Evolutionary conservation across 2,888 invertebrate species (phyloP).

Genomic region (Lasioglossum pauxillum): DNA sequence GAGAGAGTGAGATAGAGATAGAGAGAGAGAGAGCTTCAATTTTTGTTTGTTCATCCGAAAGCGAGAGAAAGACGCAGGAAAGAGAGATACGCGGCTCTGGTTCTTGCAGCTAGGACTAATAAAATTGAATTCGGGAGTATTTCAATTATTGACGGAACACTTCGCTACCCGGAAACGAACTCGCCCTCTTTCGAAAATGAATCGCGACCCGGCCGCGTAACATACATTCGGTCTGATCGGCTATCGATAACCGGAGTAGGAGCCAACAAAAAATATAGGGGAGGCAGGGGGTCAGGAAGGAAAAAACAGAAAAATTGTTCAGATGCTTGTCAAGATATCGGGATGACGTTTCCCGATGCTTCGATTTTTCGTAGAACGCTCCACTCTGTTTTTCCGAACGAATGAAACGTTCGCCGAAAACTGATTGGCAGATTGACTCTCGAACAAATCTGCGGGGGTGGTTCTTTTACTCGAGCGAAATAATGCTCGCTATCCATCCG

Average conservation of each 20-base stretch:
- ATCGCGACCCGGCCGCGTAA: constrained; percentile 1
- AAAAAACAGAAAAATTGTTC: constrained; percentile 2
- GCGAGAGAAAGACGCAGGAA: neutral
- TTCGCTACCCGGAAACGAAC: constrained; percentile 15
- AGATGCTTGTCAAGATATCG: constrained; percentile 20
- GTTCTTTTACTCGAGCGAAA: neutral
- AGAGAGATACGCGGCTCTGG: neutral
- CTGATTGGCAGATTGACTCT: constrained; percentile 14
- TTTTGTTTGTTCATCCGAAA: neutral
- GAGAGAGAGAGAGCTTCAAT: neutral
- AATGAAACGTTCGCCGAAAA: neutral
- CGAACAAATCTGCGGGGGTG: neutral
- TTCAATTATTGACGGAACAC: constrained; percentile 17
- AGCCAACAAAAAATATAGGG: too few species aligned
- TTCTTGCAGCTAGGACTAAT: neutral
- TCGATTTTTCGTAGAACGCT: neutral
- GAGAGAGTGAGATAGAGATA: too few species aligned
- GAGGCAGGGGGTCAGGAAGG: neutral
- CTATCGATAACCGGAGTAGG: neutral
- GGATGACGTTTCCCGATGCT: neutral
- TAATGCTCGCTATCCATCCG: neutral
- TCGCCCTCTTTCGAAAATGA: constrained; percentile 16
- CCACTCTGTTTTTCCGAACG: constrained; percentile 9
- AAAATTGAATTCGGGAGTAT: constrained; percentile 24
- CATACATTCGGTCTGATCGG: neutral